A percentile compares a stretch with the other conserved stretches of the same genome.
phyloP scores from a whole-genome alignment of 2,113 vertebrate genomes.

The Barbus barbus region DNA sequence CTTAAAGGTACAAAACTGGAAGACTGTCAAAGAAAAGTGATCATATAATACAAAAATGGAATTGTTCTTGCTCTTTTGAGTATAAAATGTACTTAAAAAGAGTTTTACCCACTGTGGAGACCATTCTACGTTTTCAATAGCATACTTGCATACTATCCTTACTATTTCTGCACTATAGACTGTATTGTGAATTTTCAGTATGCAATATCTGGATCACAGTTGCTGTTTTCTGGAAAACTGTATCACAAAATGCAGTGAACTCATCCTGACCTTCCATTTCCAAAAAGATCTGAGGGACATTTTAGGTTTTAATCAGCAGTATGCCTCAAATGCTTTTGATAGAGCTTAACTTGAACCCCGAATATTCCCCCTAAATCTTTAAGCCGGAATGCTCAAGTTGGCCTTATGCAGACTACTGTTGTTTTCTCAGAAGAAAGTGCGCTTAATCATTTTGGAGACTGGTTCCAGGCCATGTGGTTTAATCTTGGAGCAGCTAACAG shows the following conservation, averaged over 20 bases:
- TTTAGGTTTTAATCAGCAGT: background rate
- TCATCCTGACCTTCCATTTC: background rate
- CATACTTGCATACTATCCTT: background rate
- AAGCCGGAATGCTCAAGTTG: background rate
- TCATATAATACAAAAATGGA: too few relatives aligned
- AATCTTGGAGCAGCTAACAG: background rate
- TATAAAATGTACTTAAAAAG: too few relatives aligned
- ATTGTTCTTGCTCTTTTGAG: too few relatives aligned
- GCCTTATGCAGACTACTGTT: background rate
- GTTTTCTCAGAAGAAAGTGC: background rate
- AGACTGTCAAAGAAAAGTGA: background rate
- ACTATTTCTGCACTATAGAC: background rate
- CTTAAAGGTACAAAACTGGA: background rate
- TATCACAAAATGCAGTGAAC: background rate
- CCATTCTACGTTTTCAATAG: background rate
- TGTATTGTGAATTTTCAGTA: background rate
- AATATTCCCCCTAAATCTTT: background rate
- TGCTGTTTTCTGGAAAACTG: background rate
- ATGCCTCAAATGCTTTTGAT: slow-evolving; percentile 1
- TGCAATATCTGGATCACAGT: background rate
- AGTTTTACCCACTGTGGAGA: too few relatives aligned
- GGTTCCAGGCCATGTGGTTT: background rate
- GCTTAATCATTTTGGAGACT: background rate
- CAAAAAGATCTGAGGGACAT: background rate
- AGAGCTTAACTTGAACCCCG: background rate